phyloP scores from a whole-genome alignment of 1,140 invertebrate species.

The Drosophila yakuba region DNA sequence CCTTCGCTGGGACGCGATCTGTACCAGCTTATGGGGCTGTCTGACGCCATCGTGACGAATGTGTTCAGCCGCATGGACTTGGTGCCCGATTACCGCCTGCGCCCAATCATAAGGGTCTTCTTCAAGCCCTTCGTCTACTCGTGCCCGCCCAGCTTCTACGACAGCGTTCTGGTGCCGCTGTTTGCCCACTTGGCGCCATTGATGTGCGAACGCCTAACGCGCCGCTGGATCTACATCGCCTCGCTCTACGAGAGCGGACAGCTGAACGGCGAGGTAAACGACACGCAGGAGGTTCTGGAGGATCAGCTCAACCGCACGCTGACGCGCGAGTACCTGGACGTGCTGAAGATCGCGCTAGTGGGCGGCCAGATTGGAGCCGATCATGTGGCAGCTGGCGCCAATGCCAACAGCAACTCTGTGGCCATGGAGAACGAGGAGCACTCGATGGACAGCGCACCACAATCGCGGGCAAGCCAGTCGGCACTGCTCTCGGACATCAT shows the following conservation, averaged over 20 bases:
- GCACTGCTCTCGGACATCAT: constrained; percentile 88
- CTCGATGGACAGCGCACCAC: constrained; percentile 86
- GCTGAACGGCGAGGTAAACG: constrained; percentile 91
- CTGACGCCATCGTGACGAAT: constrained; percentile 88
- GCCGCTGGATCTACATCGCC: constrained; percentile 92
- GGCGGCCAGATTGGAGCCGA: constrained; percentile 84
- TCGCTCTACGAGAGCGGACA: constrained; percentile 91
- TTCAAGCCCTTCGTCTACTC: constrained; percentile 93
- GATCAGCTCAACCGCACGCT: constrained; percentile 94
- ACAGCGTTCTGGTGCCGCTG: constrained; percentile 91
- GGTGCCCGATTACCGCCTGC: constrained; percentile 93
- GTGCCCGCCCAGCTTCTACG: constrained; percentile 92
- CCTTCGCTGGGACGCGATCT: constrained; percentile 93
- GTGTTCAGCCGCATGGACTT: constrained; percentile 89
- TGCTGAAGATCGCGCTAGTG: constrained; percentile 89
- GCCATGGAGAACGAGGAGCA: constrained; percentile 90
- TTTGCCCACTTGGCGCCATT: constrained; percentile 91
- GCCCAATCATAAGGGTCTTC: constrained; percentile 93
- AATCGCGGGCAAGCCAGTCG: constrained; percentile 85
- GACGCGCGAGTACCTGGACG: constrained; percentile 94
- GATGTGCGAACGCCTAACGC: constrained; percentile 91
- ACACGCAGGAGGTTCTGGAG: constrained; percentile 94
- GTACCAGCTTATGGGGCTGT: constrained; percentile 89
- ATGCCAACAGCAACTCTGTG: constrained; percentile 84
- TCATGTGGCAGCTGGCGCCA: constrained; percentile 64